Evolutionary conservation across 1,140 invertebrate species (phyloP), one percentile per base, ranked within the genome.

Genomic region (Monochamus saltuarius): DNA sequence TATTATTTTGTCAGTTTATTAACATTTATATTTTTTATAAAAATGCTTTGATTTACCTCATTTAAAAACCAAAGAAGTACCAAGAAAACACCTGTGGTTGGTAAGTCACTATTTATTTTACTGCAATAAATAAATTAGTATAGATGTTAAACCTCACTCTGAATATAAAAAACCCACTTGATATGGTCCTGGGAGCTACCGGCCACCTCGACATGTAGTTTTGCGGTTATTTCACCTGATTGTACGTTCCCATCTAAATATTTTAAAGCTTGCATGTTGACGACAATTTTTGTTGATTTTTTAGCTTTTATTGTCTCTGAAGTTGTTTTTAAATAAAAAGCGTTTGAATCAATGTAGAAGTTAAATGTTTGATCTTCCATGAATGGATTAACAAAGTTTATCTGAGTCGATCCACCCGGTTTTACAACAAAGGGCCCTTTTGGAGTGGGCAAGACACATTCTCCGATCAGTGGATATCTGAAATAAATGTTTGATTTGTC

Each of bases 321-420:
- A 2, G 9, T 53, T 14, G 22, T 16, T 61, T 64, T 62, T 29
- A 69, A 9, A 16, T 47, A 38, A 51, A 71, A 71, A n/a, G 59
- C 35, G 14, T 56, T 58, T 7, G 65, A 57, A 42, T 71, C 60
- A 10, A 62, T 34, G 0, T 38, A 16, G 42, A 59, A 71, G 34
- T 47, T 3, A 35, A 71, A 71, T 11, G 13, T 36, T 56, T 46
- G 61, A n/a, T 54, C 39, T 16, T 68, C 57, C 2, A 37, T 49
- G 60, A 68, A 71, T 14, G 67, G 65, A 59, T 69, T 71, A 38
- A 63, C 64, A 53, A 71, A 69, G 7, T 35, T 51, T 42, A 71
- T 61, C 4, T 22, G 22, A 1, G 57, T 50, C 9, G 49, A 37
- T 13, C 19, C 22, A 17, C 38, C 46, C 39, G 29, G 56, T 51